Base-by-base conservation (phyloP, 2,888 invertebrate species). In the Synergus laeviventris region DNA sequence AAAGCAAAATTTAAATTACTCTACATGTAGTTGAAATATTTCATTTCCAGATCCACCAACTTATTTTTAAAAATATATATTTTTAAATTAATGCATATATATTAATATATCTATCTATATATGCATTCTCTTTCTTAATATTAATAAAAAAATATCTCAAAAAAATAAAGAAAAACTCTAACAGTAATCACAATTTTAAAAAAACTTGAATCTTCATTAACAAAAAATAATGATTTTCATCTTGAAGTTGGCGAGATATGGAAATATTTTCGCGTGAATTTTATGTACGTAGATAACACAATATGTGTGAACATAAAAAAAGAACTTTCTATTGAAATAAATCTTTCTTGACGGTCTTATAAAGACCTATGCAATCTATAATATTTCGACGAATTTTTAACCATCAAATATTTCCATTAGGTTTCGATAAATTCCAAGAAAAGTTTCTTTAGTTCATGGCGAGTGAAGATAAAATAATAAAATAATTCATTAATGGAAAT, bases 211-310 rank as follows among this genome's bases (percentile, higher is more conserved):
- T 8, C 1, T 49, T 49, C 8, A 7, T n/a, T 12, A 49, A 49
- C 2, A 11, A 9, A 56, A 21, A 56, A 56, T 21, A 61, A 38
- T 9, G 9, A 36, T 61, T 38, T 38, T 8, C 8, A 3, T 24
- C 16, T 7, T 11, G 56, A 45, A 16, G n/a, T 49, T 70, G 24
- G 24, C 21, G 8, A 5, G 12, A n/a, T 39, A 8, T 45, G 49
- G 66, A 70, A 70, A 49, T 70, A 70, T 70, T 31, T 70, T 70
- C 24, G 45, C 49, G 9, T 70, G 21, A 70, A 70, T 31, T 49
- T n/a, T n/a, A n/a, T 49, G 45, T 70, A 45, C 16, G 16, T 70
- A 24, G 24, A 45, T 70, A 70, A 70, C 66, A 70, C 49, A 70
- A 70, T 70, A 70, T 49, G 49, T 45, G 49, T 49, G 21, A n/a